Conservation (phyloP, 1,140 invertebrate genomes). For the Cyclina sinensis region DNA sequence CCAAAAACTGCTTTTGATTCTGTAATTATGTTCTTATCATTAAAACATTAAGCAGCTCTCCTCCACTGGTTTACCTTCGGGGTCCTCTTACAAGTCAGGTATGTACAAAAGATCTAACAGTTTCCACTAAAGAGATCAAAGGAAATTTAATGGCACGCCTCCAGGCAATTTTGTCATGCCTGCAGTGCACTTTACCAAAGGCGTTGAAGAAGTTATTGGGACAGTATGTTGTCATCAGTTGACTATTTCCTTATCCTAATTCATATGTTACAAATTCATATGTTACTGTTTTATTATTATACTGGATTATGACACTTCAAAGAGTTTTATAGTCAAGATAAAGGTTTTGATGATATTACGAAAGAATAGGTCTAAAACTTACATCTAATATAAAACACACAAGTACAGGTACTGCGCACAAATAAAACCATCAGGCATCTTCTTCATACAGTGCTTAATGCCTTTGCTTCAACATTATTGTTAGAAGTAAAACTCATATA, state of each 20-base stretch:
- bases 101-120: conserved; percentile 65
- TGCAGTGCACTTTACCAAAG: conserved; percentile 55
- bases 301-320: neutral
- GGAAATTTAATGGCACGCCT: conserved; percentile 60
- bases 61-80: conserved; percentile 34
- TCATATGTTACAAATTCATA: conserved; percentile 8
- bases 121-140: conserved; percentile 61
- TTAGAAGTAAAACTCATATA: too few species aligned
- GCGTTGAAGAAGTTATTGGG: neutral
- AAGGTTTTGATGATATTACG: neutral
- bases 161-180: conserved; percentile 55
- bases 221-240: conserved; percentile 53
- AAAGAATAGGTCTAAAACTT: too few species aligned
- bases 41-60: conserved; percentile 29
- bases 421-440: too few species aligned
- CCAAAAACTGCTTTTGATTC: neutral
- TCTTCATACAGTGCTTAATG: too few species aligned
- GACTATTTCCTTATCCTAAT: neutral
- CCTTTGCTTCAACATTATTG: too few species aligned
- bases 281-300: neutral
- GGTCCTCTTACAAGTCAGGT: conserved; percentile 53
- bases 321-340: neutral
- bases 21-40: conserved; percentile 45
- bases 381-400: too few species aligned
- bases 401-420: too few species aligned